Base-by-base conservation (phyloP, 37 sponge, comb jelly and placozoan genomes). In the Cliona cf. orientalis region DNA sequence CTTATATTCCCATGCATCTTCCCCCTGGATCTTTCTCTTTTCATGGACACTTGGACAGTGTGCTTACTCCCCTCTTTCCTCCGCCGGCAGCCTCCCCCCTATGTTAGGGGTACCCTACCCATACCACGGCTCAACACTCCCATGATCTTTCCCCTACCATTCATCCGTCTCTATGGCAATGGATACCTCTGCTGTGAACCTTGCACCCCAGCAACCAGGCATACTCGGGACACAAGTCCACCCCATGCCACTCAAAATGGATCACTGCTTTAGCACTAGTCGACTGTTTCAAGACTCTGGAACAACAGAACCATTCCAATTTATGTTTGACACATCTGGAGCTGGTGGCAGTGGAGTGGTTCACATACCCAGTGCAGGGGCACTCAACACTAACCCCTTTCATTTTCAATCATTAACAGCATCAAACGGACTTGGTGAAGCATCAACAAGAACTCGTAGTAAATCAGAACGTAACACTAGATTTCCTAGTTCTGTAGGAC, bases 31-130 rank as follows among this genome's bases (percentile, higher is more conserved):
- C 71, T 25, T 23, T 70, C 21, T 46, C 35, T 31, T n/a, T n/a
- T n/a, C 66, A 78, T 45, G 55, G 41, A 14, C 59, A 23, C 3
- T 62, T 85, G 5, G 85, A 85, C 34, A 62, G 60, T 11, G 76
- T 78, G 17, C 73, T 86, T 42, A 79, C 86, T 31, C 86, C 86
- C 21, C 76, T 86, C 26, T 86, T 80, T 0, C 86, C 86, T 0
- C 76, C 86, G 23, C 79, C 2, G 79, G 66, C 4, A 56, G 67
- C 9, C 65, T 79, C 21, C 28, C 32, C 0, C 45, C 66, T 53
- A 14, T 55, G 2, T 55, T 79, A 14, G 79, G 66, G 33, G 43
- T 79, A 26, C 79, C 79, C 46, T 79, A 79, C 66, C 55, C 79
- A 11, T 68, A 65, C 39, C 67, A 65, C 22, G 55, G 25, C 63